Evolutionary conservation across 2,888 invertebrate genomes (phyloP), one percentile per base, ranked within the genome.

Genomic region (Diabrotica balteata): DNA sequence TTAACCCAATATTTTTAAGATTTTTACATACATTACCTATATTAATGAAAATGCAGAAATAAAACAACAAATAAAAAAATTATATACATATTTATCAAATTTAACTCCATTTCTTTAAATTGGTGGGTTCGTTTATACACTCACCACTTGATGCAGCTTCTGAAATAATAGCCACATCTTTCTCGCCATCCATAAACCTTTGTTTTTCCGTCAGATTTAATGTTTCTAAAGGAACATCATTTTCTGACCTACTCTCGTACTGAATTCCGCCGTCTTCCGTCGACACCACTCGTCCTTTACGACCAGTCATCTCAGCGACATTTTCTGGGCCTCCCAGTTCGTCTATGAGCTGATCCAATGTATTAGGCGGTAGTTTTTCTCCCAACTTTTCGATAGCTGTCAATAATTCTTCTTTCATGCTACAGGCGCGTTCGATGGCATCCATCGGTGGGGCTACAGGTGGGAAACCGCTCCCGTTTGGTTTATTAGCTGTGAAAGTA

Each of bases 241-340:
- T 90, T 81, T 98, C 98, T 0, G 96, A 95, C 43, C 98, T 89
- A 62, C 95, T 94, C 85, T 98, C 97, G 84, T 98, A 98, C 76
- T 93, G 92, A 77, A 98, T 95, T 0, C 97, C 97, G 0, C 97
- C 97, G 77, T 96, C 94, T 73, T 97, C 96, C 0, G 93, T 94
- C 79, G 95, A 95, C 2, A 97, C 95, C 49, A 98, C 96, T 64
- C 92, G 85, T 9, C 83, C 64, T 59, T 64, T 64, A 11, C 64
- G 64, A 72, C 99, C 99, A 0, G 99, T 99, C 99, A 99, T 99
- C 90, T 99, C 98, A 0, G 99, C 98, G 0, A 99, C 99, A 85
- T 95, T 95, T 76, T 97, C 96, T 0, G 98, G 95, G 1, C 99
- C 99, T 58, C 99, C 99, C 8, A 99, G 88, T 81, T 97, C 96